A percentile compares a stretch with the other conserved stretches of the same genome.
Evolutionary conservation across 2,113 vertebrate species (phyloP).

Genomic region (Butastur rufipennis): DNA sequence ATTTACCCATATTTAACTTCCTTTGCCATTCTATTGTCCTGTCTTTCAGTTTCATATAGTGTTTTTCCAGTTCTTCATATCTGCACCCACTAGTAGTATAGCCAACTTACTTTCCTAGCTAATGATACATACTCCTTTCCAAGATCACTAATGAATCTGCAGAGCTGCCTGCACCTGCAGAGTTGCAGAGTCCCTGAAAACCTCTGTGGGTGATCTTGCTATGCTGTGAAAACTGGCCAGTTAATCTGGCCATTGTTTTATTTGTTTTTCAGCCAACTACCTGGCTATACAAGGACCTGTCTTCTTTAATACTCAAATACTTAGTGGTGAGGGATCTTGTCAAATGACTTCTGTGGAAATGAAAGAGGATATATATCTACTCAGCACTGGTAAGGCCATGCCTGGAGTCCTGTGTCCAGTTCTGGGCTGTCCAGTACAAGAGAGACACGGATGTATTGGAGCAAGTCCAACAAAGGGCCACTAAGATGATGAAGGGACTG

Average conservation of each 20-base stretch:
- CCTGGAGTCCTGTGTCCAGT: neutral
- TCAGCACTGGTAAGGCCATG: neutral
- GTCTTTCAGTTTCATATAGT: neutral
- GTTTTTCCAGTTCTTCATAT: neutral
- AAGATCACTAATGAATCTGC: neutral
- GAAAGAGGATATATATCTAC: neutral
- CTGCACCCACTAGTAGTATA: neutral
- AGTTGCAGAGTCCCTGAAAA: neutral
- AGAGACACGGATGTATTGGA: neutral
- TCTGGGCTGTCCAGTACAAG: neutral
- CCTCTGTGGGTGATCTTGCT: neutral
- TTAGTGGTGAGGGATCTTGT: neutral
- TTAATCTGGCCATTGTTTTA: neutral
- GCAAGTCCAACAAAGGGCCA: neutral
- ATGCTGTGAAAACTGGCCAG: neutral
- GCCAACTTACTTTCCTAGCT: neutral
- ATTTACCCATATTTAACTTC: neutral
- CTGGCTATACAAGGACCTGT: neutral
- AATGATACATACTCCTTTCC: neutral
- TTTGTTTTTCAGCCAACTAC: neutral
- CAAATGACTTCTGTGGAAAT: neutral
- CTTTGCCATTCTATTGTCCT: neutral
- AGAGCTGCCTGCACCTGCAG: neutral
- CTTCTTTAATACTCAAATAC: neutral
- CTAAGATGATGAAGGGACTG: neutral